Base-by-base conservation (phyloP, 2,888 invertebrate species). In the Teinopalpus imperialis region DNA sequence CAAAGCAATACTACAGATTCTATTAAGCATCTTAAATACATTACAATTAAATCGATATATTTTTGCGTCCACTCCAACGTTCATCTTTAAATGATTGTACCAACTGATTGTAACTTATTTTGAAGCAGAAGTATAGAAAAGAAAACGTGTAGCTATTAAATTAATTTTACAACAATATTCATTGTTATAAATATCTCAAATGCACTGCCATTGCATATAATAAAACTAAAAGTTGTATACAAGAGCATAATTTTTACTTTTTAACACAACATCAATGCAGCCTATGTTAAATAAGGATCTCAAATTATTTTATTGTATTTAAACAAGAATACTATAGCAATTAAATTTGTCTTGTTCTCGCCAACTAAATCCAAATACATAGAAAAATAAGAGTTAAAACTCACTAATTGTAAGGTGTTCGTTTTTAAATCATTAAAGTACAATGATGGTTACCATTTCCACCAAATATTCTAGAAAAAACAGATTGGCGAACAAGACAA, bases 161-260 rank as follows among this genome's bases (percentile, higher is more conserved):
- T n/a, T n/a, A n/a, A n/a, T n/a, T n/a, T n/a, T n/a, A n/a, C n/a
- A n/a, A n/a, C n/a, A n/a, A n/a, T n/a, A n/a, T n/a, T n/a, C n/a
- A n/a, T n/a, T n/a, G n/a, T n/a, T n/a, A n/a, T n/a, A n/a, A n/a
- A n/a, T n/a, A n/a, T n/a, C 56, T 54, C 56, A 51, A 57, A 61
- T 54, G 66, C 71, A 72, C 74, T 74, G 74, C 74, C 74, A 71
- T 65, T 71, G 67, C 66, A 59, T 63, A 60, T 49, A 47, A 49
- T 52, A n/a, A 45, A 52, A 51, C 39, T 52, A 50, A 45, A 44
- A 52, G 39, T 54, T 57, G 51, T 54, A 49, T 36, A 48, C 39
- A 30, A 46, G 36, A 30, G 20, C 4, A 4, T 7, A 8, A 14
- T 3, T 20, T 10, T 1, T 18, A 31, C 2, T 18, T 12, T 2